These are phyloP conservation scores for Oryzias curvinotus DNA, from an alignment of 2,113 vertebrate genomes.

Conservation along the genomic window DNA sequence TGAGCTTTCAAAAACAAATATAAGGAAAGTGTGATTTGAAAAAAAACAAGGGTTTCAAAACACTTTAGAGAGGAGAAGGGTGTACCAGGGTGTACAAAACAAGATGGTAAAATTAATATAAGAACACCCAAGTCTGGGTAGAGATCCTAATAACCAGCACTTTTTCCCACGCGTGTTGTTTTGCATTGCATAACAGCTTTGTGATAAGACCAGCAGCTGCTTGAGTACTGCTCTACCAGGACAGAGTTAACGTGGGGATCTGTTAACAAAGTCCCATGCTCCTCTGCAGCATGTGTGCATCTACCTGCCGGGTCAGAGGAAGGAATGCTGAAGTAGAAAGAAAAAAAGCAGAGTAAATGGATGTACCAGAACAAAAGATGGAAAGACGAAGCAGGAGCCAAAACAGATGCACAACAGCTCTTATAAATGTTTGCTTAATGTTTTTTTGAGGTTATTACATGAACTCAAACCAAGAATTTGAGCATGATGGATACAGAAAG, in stretches of 20 bases:
- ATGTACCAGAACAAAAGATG: neutral
- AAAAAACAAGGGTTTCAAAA: neutral
- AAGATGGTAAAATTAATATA: slow-evolving; percentile 16
- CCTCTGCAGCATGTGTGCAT: slow-evolving; percentile 7
- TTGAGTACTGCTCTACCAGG: slow-evolving; percentile 27
- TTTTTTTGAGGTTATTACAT: neutral
- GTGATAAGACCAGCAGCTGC: slow-evolving; percentile 5
- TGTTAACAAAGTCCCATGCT: slow-evolving; percentile 28
- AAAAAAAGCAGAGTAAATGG: neutral
- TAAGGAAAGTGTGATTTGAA: slow-evolving; percentile 2
- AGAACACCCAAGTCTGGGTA: slow-evolving; percentile 11
- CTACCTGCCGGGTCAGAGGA: slow-evolving; percentile 21
- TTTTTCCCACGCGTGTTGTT: slow-evolving; percentile 29
- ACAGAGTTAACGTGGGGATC: slow-evolving; percentile 20
- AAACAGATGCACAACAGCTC: neutral
- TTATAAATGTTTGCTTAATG: neutral
- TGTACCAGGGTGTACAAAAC: neutral
- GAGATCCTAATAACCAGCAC: slow-evolving; percentile 21
- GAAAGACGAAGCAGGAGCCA: neutral
- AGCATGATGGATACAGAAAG: neutral
- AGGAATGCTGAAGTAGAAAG: neutral
- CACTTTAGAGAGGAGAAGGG: slow-evolving; percentile 1
- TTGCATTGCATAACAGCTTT: slow-evolving; percentile 33
- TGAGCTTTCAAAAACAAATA: slow-evolving; percentile 27
- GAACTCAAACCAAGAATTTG: neutral